phyloP scores from a whole-genome alignment of 2,888 invertebrate genomes.

The Lepeophtheirus nordmannii region DNA sequence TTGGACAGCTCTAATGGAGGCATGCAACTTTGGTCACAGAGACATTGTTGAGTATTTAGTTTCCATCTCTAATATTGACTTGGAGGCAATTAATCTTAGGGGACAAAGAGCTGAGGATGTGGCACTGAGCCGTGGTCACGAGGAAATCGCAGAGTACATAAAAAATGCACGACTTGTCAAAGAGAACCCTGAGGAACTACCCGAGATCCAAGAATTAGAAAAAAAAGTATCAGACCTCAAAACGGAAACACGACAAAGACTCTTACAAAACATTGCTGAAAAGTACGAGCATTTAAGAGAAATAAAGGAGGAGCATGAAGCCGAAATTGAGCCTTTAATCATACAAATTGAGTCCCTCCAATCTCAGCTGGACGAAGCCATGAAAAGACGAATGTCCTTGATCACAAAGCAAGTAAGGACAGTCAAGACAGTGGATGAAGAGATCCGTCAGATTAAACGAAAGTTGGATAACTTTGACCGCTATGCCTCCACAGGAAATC shows the following conservation, averaged over 20 bases:
- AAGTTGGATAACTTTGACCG: constrained; percentile 21
- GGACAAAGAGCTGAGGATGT: constrained; percentile 23
- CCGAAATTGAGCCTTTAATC: constrained; percentile 14
- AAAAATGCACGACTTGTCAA: not conserved
- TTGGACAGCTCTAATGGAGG: constrained; percentile 23
- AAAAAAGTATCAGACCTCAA: constrained; percentile 15
- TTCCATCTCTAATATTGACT: constrained; percentile 1
- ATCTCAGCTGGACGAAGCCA: constrained; percentile 17
- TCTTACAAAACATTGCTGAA: constrained; percentile 1
- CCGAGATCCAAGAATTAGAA: constrained; percentile 11
- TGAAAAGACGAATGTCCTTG: constrained; percentile 11
- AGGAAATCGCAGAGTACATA: not conserved
- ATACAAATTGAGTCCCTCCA: constrained; percentile 11
- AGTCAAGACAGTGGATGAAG: constrained; percentile 19
- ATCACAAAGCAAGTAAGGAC: constrained; percentile 17
- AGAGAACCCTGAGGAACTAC: constrained; percentile 18
- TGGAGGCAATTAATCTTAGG: constrained; percentile 14
- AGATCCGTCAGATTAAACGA: constrained; percentile 13
- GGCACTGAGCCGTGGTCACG: constrained; percentile 20
- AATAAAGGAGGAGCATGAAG: constrained; percentile 8
- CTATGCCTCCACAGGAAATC: not conserved
- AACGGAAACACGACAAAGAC: constrained; percentile 12
- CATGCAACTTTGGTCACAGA: constrained; percentile 20
- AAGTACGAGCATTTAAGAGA: constrained; percentile 13
- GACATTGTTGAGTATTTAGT: constrained; percentile 2